These are phyloP conservation scores for Cantharis rustica DNA, from an alignment of 2,888 invertebrate genomes.

Conservation along the genomic window DNA sequence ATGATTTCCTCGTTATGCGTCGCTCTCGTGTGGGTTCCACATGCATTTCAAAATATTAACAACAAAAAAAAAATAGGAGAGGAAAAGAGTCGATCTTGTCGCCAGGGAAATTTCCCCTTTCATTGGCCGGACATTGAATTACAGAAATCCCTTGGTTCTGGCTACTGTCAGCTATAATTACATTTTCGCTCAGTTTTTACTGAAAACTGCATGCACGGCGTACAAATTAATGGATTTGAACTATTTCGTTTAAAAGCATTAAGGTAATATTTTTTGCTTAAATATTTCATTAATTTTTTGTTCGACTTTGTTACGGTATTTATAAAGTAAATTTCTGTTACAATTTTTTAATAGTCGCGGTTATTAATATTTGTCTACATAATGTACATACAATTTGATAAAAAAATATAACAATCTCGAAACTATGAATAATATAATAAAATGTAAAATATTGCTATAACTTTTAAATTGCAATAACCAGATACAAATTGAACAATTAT, in stretches of 20 bases:
- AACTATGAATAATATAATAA: neutral
- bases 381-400: too few species aligned
- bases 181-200: constrained; percentile 42
- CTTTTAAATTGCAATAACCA: neutral
- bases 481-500: neutral
- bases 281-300: neutral
- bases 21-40: constrained; percentile 15
- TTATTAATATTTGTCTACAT: neutral
- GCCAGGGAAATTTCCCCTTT: constrained; percentile 32
- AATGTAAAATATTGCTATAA: neutral
- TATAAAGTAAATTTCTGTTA: neutral
- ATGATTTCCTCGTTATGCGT: constrained; percentile 26
- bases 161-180: constrained; percentile 38
- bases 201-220: constrained; percentile 35
- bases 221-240: constrained; percentile 40
- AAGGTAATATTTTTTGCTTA: constrained; percentile 14
- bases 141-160: constrained; percentile 34
- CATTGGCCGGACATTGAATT: constrained; percentile 35
- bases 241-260: constrained; percentile 26
- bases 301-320: neutral
- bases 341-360: neutral
- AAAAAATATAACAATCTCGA: too few species aligned
- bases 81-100: constrained; percentile 32
- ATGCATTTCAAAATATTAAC: constrained; percentile 28
- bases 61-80: constrained; percentile 21